These are phyloP conservation scores for Aricia agestis DNA, from an alignment of 1,140 invertebrate genomes.

Conservation along the genomic window DNA sequence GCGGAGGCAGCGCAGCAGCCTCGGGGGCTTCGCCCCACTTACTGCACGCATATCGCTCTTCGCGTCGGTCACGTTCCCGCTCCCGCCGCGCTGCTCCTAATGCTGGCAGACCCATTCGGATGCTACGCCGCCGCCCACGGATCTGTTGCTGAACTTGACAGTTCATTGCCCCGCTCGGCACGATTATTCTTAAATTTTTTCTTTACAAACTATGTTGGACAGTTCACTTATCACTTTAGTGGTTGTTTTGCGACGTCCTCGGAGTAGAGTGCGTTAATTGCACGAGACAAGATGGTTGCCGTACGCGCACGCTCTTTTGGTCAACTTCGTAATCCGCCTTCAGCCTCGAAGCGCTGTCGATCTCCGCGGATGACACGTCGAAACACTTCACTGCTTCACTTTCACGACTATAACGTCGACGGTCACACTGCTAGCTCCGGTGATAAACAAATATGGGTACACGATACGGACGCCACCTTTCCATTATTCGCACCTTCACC, in stretches of 20 bases:
- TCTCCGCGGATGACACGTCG: slow-evolving; percentile 70
- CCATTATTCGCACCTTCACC: slow-evolving; percentile 70
- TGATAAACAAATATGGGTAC: slow-evolving; percentile 66
- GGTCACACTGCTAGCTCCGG: slow-evolving; percentile 70
- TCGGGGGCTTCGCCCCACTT: slow-evolving; percentile 72
- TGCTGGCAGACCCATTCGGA: slow-evolving; percentile 36
- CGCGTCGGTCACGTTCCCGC: slow-evolving; percentile 39
- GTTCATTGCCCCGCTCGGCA: slow-evolving; percentile 45
- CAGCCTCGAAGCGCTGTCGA: slow-evolving; percentile 67
- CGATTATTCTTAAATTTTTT: slow-evolving; percentile 39
- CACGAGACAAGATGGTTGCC: slow-evolving; percentile 63
- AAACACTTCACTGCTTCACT: slow-evolving; percentile 69
- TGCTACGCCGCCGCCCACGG: slow-evolving; percentile 41
- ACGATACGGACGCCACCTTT: slow-evolving; percentile 68
- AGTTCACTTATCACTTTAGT: slow-evolving; percentile 61
- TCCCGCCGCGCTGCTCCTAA: slow-evolving; percentile 37
- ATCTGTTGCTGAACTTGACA: slow-evolving; percentile 46
- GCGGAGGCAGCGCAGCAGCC: slow-evolving; percentile 64
- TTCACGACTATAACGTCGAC: slow-evolving; percentile 63
- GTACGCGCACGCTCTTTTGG: slow-evolving; percentile 30
- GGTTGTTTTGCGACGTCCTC: slow-evolving; percentile 42
- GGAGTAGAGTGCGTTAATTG: slow-evolving; percentile 43
- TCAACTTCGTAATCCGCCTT: slow-evolving; percentile 44
- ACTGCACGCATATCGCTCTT: slow-evolving; percentile 64
- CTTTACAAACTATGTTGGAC: slow-evolving; percentile 42